Evolutionary conservation across 1,140 invertebrate species (phyloP), one percentile per base, ranked within the genome.

Genomic region (Drosophila bocqueti): DNA sequence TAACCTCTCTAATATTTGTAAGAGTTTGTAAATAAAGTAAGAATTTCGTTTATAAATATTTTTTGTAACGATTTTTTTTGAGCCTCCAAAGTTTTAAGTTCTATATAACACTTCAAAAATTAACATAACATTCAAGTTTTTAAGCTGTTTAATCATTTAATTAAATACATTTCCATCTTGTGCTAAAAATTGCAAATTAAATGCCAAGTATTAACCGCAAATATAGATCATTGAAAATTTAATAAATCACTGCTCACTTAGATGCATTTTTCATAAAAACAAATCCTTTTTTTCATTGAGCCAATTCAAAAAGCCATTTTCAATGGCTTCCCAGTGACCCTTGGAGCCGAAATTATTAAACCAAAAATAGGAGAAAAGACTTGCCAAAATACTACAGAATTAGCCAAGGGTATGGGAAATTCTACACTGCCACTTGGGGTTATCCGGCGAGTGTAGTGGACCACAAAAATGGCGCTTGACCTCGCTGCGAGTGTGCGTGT

Each of bases 401-500:
- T 5, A 21, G 18, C 31, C 47, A 24, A 69, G 66, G 31, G 47
- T 26, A 43, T 16, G 38, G 13, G 40, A 24, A n/a, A 47, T 43
- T 31, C 16, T 13, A 31, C 34, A 29, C 45, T 1, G 62, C 9
- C 38, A 29, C 65, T 69, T 45, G 67, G 45, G 45, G 31, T 43
- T 34, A 52, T 45, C 67, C 71, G 31, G n/a, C 50, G 18, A 74
- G 54, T 46, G 62, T 38, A 66, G 55, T 74, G 65, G 26, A 74
- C 75, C 75, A 75, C 69, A 82, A 83, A 76, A 78, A 78, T 78
- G 68, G 54, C 47, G 68, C 54, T 50, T 77, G 73, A 69, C 66
- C 72, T 64, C 69, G 74, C 79, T n/a, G n/a, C 36, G 55, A 38
- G 74, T 26, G 26, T 47, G 59, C 31, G 74, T 24, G 34, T 50